A percentile compares a stretch with the other conserved stretches of the same genome.
These are phyloP conservation scores for Drosophila varians DNA, from an alignment of 1,140 invertebrate genomes.

Conservation along the genomic window DNA sequence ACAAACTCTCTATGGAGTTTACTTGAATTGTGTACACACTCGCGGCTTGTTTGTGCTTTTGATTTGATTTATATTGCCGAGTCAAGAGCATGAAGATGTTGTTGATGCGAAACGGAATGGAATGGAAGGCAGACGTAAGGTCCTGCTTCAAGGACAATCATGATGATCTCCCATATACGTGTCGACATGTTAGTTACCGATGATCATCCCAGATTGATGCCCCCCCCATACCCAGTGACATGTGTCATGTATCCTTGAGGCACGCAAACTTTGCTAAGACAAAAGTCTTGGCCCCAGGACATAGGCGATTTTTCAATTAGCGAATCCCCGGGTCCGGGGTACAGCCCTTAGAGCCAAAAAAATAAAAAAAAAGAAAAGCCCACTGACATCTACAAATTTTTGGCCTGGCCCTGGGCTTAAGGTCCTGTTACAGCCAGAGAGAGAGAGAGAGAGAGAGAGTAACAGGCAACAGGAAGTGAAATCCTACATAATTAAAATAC, in stretches of 20 bases:
- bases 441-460: too few relatives aligned
- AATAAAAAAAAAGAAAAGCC: not conserved
- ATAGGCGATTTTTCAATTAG: constrained; percentile 80
- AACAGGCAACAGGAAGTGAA: constrained; percentile 50
- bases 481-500: constrained; percentile 82
- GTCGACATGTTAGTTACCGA: constrained; percentile 3
- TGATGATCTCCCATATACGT: not conserved
- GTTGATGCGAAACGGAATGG: constrained; percentile 16
- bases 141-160: not conserved
- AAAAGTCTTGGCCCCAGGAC: constrained; percentile 39
- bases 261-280: constrained; percentile 12
- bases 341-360: not conserved
- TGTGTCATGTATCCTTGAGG: not conserved
- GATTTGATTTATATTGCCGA: constrained; percentile 60
- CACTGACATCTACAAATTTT: constrained; percentile 71
- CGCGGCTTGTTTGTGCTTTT: constrained; percentile 60
- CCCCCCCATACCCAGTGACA: constrained; percentile 7
- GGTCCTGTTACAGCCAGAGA: too few relatives aligned
- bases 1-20: constrained; percentile 41
- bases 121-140: not conserved
- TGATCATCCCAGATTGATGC: constrained; percentile 23
- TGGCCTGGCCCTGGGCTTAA: constrained; percentile 50
- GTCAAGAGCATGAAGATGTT: constrained; percentile 51
- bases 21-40: constrained; percentile 60
- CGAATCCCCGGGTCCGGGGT: constrained; percentile 15